A percentile compares a stretch with the other conserved stretches of the same genome.
phyloP scores from a whole-genome alignment of 1,140 invertebrate genomes.

The Drosophila aff. region DNA sequence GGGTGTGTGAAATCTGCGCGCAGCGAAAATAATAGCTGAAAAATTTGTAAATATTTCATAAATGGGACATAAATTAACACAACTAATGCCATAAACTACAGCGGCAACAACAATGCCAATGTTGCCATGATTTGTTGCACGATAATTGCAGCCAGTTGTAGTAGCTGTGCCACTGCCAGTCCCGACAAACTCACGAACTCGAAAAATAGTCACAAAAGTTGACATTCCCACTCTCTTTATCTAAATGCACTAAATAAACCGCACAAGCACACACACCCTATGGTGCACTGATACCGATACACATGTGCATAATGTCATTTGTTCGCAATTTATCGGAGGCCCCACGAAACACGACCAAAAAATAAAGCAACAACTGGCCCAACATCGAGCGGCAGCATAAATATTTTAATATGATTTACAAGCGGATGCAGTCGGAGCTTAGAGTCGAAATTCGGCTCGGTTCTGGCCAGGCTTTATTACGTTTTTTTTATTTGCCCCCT shows the following conservation, averaged over 20 bases:
- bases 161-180: conserved; percentile 46
- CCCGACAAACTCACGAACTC: conserved; percentile 36
- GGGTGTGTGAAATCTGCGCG: conserved; percentile 33
- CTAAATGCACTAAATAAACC: conserved; percentile 77
- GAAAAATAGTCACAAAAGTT: conserved; percentile 62
- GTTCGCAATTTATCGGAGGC: conserved; percentile 61
- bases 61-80: conserved; percentile 81
- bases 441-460: conserved; percentile 42
- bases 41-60: conserved; percentile 82
- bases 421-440: conserved; percentile 72
- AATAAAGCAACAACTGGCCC: conserved; percentile 34
- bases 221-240: conserved; percentile 77
- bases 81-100: conserved; percentile 72
- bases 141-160: conserved; percentile 72
- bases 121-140: conserved; percentile 75
- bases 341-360: conserved; percentile 32
- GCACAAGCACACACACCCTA: conserved; percentile 21
- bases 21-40: conserved; percentile 65
- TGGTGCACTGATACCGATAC: conserved; percentile 33
- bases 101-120: conserved; percentile 48
- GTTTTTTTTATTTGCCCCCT: conserved; percentile 9
- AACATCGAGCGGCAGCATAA: conserved; percentile 52
- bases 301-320: conserved; percentile 67
- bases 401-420: conserved; percentile 82
- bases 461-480: conserved; percentile 12